These are phyloP conservation scores for Cirrhinus mrigala DNA, from an alignment of 2,797 vertebrate genomes.

Conservation along the genomic window DNA sequence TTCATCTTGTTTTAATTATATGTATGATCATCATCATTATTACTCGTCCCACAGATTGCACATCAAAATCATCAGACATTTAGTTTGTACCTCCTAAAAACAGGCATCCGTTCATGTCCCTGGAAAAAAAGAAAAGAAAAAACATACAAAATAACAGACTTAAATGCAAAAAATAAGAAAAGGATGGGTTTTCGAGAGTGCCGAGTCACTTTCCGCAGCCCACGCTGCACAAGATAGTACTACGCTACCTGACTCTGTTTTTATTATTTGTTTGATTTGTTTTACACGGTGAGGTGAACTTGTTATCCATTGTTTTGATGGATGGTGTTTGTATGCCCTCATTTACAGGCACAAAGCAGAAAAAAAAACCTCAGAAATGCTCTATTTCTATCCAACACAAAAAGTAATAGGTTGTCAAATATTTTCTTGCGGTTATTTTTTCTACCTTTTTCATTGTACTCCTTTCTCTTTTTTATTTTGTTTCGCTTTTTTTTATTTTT, in stretches of 20 bases:
- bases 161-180: slow-evolving; percentile 47
- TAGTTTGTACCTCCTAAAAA: slow-evolving; percentile 62
- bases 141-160: slow-evolving; percentile 52
- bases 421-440: slow-evolving; percentile 70
- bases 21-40: slow-evolving; percentile 64
- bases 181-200: slow-evolving; percentile 48
- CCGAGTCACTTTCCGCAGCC: slow-evolving; percentile 36
- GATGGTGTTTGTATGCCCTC: slow-evolving; percentile 46
- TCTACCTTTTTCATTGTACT: not conserved
- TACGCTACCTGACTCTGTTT: slow-evolving; percentile 36
- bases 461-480: slow-evolving; percentile 21
- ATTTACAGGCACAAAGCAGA: slow-evolving; percentile 50
- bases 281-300: slow-evolving; percentile 32
- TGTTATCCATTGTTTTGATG: slow-evolving; percentile 38
- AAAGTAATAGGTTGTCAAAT: slow-evolving; percentile 76
- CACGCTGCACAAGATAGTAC: slow-evolving; percentile 11
- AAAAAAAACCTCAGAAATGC: slow-evolving; percentile 61
- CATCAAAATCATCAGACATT: slow-evolving; percentile 70
- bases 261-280: slow-evolving; percentile 29
- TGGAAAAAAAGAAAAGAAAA: slow-evolving; percentile 57
- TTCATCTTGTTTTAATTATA: slow-evolving; percentile 65
- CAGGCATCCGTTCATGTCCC: slow-evolving; percentile 65
- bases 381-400: slow-evolving; percentile 77
- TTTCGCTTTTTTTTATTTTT: not conserved
- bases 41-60: slow-evolving; percentile 70